These are phyloP conservation scores for Styela clava DNA, from an alignment of 23 tunicate species.

Conservation along the genomic window DNA sequence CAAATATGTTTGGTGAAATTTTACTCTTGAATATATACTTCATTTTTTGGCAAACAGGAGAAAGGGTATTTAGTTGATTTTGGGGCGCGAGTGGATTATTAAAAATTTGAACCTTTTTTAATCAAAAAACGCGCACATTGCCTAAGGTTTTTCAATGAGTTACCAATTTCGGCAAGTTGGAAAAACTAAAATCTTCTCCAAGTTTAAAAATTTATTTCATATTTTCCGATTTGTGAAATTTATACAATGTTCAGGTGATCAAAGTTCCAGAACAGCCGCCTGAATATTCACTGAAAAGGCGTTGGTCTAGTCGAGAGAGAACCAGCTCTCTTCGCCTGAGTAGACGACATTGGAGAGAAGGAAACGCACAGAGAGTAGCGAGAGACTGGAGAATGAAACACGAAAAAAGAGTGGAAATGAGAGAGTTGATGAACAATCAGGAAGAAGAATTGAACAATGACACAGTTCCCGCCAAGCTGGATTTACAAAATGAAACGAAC, in stretches of 20 bases:
- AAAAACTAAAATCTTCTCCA: no score
- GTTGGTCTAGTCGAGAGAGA: conserved; percentile 24
- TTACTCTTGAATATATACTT: no score
- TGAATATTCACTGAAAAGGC: neutral
- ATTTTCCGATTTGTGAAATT: no score
- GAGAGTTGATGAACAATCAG: neutral
- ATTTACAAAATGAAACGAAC: neutral
- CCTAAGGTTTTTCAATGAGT: no score
- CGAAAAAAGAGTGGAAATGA: neutral
- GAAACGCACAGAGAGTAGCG: neutral
- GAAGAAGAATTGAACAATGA: neutral
- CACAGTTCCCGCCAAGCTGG: neutral
- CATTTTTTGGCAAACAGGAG: no score
- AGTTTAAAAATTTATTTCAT: no score
- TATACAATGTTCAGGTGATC: neutral
- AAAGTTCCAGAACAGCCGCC: conserved; percentile 17
- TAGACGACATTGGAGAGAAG: conserved; percentile 28
- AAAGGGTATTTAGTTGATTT: no score
- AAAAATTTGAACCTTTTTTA: no score
- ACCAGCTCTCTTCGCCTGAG: conserved; percentile 20
- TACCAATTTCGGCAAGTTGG: no score
- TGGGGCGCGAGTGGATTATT: no score
- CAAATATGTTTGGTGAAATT: no score
- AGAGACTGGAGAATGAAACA: neutral
- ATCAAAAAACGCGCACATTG: no score